Conservation (phyloP, 2,888 invertebrate species). For the Agrochola litura region DNA sequence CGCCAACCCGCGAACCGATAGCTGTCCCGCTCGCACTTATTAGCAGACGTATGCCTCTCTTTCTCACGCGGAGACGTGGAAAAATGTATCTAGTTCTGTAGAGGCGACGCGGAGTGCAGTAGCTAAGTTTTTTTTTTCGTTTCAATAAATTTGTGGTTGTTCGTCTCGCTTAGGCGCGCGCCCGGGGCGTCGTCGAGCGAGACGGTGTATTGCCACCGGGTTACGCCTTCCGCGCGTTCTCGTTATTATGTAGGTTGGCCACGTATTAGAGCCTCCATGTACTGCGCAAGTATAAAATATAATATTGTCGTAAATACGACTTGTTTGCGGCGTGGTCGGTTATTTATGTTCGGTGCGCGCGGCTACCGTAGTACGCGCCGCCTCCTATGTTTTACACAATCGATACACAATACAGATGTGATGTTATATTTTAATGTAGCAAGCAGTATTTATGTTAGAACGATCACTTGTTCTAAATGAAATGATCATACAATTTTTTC, state of each 20-base stretch:
- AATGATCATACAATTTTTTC: background rate
- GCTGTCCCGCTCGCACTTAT: slow-evolving; percentile 77
- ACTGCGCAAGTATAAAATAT: slow-evolving; percentile 87
- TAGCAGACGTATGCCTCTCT: slow-evolving; percentile 67
- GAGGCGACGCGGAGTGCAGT: slow-evolving; percentile 90
- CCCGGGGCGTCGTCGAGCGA: slow-evolving; percentile 86
- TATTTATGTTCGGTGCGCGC: slow-evolving; percentile 82
- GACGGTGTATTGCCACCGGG: slow-evolving; percentile 88
- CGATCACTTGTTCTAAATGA: background rate
- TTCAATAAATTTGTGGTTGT: slow-evolving; percentile 90
- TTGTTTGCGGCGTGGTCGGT: slow-evolving; percentile 84
- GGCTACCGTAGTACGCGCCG: slow-evolving; percentile 87
- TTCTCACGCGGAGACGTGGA: slow-evolving; percentile 85
- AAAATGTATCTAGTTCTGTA: slow-evolving; percentile 91
- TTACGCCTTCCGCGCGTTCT: slow-evolving; percentile 90
- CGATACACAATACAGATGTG: slow-evolving; percentile 37
- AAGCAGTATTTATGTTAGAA: background rate
- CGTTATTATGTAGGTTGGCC: slow-evolving; percentile 89
- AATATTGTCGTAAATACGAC: slow-evolving; percentile 87
- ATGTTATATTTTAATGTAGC: slow-evolving; percentile 23
- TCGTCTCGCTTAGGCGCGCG: slow-evolving; percentile 89
- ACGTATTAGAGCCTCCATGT: slow-evolving; percentile 88
- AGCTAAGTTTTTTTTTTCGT: slow-evolving; percentile 88
- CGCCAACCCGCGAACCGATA: slow-evolving; percentile 75
- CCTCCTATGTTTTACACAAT: slow-evolving; percentile 71